Conservation (phyloP, 1,140 invertebrate genomes). For the Drosophila virilis region DNA sequence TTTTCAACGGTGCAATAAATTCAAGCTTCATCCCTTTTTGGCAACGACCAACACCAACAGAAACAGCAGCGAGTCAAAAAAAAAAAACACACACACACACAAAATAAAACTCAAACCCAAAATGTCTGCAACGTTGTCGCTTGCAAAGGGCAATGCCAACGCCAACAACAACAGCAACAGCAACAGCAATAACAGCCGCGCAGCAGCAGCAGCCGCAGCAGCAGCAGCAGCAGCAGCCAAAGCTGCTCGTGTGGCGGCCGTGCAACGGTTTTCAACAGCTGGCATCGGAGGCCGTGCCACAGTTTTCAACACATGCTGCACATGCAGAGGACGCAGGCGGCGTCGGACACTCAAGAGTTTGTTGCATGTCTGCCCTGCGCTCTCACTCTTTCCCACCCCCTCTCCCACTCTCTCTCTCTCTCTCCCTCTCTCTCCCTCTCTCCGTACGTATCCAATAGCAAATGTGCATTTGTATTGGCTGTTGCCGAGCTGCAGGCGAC, state of each 20-base stretch:
- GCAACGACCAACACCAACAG: slow-evolving; percentile 59
- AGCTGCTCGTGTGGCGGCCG: slow-evolving; percentile 65
- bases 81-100: slow-evolving; percentile 3
- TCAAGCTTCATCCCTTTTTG: slow-evolving; percentile 70
- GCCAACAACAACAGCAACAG: background rate
- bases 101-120: slow-evolving; percentile 62
- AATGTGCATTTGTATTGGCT: slow-evolving; percentile 6
- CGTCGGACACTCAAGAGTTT: slow-evolving; percentile 24
- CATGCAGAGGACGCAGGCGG: slow-evolving; percentile 49
- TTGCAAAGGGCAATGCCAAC: slow-evolving; percentile 60
- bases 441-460: background rate
- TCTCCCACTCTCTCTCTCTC: slow-evolving; percentile 7
- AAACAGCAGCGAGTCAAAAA: slow-evolving; percentile 45
- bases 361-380: slow-evolving; percentile 24
- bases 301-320: slow-evolving; percentile 69
- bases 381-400: background rate
- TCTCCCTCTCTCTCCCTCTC: slow-evolving; percentile 2
- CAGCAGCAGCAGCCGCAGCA: background rate
- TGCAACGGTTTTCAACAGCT: slow-evolving; percentile 71
- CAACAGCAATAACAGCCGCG: slow-evolving; percentile 13
- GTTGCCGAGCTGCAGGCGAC: slow-evolving; percentile 12
- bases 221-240: slow-evolving; percentile 25
- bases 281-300: slow-evolving; percentile 58
- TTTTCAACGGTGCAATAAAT: slow-evolving; percentile 66
- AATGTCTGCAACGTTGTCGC: slow-evolving; percentile 67